Percentiles rank a stretch among this genome's conserved stretches.
These are phyloP conservation scores for Gallinago solitaria DNA, from an alignment of 2,797 vertebrate genomes.

Conservation along the genomic window DNA sequence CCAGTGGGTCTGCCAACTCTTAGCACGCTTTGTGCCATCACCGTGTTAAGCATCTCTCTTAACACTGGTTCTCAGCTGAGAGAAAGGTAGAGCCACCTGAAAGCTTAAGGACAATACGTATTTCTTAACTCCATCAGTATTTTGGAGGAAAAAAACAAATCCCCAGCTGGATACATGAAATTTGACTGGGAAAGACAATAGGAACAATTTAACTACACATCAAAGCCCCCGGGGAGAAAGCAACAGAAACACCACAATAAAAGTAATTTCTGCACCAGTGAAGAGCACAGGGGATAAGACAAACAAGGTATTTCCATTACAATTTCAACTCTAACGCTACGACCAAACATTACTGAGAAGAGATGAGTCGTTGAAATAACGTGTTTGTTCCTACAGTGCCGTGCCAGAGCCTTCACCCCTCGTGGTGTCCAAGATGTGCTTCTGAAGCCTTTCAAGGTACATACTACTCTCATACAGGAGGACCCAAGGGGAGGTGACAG, in stretches of 20 bases:
- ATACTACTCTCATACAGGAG: background rate
- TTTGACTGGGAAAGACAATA: background rate
- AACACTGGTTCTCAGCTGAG: background rate
- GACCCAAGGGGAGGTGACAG: background rate
- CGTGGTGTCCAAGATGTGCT: background rate
- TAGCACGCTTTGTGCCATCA: background rate
- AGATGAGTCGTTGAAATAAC: background rate
- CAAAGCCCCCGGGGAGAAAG: background rate
- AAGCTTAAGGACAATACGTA: background rate
- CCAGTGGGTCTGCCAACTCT: background rate
- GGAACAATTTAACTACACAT: background rate
- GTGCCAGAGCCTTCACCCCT: background rate
- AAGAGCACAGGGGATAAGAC: background rate
- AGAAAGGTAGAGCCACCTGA: background rate
- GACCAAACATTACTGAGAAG: background rate
- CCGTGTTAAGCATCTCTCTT: background rate
- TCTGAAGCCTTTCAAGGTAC: background rate
- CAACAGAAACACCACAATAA: background rate
- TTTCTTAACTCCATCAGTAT: background rate
- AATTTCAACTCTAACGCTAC: background rate
- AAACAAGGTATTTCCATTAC: background rate
- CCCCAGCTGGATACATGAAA: background rate
- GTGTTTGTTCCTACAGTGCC: rapidly evolving
- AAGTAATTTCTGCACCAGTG: background rate
- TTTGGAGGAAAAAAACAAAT: background rate